These are phyloP conservation scores for Columba guinea DNA, from an alignment of 2,797 vertebrate genomes.

Conservation along the genomic window DNA sequence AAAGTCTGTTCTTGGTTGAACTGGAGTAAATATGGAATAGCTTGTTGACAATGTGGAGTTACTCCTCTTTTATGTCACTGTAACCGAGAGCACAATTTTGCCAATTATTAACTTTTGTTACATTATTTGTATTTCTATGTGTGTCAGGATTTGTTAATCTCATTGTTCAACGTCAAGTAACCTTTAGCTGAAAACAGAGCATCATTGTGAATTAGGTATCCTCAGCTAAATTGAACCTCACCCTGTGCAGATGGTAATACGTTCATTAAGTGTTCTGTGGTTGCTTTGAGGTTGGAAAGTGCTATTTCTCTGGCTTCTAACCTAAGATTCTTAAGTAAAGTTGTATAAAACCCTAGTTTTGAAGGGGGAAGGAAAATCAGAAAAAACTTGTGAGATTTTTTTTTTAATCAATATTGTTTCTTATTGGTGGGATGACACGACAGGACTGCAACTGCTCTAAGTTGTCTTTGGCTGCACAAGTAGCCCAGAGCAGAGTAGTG, in stretches of 20 bases:
- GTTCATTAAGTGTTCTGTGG: conserved; percentile 69
- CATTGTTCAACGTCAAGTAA: conserved; percentile 48
- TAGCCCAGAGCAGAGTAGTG: not conserved
- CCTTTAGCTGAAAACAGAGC: conserved; percentile 55
- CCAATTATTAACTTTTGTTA: conserved; percentile 50
- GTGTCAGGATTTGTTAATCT: conserved; percentile 65
- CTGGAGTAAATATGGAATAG: conserved; percentile 43
- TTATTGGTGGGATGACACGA: not conserved
- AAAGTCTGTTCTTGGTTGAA: conserved; percentile 44
- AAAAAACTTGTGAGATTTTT: not conserved
- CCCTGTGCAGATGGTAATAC: conserved; percentile 59
- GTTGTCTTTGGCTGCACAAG: not conserved
- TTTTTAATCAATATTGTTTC: not conserved
- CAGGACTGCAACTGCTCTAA: not conserved
- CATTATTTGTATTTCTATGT: conserved; percentile 61
- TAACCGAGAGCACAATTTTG: not conserved
- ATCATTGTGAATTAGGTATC: conserved; percentile 65
- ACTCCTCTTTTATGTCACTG: conserved; percentile 25
- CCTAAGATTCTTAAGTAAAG: conserved; percentile 22
- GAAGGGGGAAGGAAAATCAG: not conserved
- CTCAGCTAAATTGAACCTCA: conserved; percentile 61
- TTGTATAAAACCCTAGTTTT: conserved; percentile 37
- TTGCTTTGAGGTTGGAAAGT: conserved; percentile 68
- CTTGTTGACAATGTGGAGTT: conserved; percentile 35
- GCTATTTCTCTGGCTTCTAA: conserved; percentile 65